A percentile compares a stretch with the other conserved stretches of the same genome.
These are phyloP conservation scores for Intellagama lesueurii DNA, from an alignment of 2,797 vertebrate genomes.

Conservation along the genomic window DNA sequence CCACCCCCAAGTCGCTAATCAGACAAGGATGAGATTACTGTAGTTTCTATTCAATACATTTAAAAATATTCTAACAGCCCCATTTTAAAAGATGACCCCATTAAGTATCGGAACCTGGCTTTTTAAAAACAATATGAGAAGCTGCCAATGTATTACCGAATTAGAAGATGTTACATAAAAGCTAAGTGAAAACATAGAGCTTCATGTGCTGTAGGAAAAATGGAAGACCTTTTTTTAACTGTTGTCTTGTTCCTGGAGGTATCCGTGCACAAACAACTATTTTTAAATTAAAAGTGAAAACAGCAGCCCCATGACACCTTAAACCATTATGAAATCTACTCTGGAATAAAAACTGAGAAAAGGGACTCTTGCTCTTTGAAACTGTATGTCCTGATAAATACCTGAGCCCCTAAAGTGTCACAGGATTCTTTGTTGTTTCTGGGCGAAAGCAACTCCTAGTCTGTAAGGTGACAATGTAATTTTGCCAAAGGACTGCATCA, in stretches of 20 bases:
- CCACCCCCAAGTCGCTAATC: not conserved
- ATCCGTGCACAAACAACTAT: not conserved
- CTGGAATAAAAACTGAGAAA: not conserved
- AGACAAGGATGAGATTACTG: not conserved
- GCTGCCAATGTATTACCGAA: not conserved
- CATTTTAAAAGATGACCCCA: not conserved
- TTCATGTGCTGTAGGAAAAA: accelerated
- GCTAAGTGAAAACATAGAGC: not conserved
- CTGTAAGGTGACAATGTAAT: not conserved
- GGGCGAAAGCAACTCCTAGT: too few relatives aligned
- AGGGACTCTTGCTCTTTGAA: not conserved
- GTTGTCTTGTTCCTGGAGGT: too few relatives aligned
- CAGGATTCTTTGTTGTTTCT: not conserved
- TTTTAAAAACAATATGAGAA: not conserved
- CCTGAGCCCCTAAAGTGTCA: not conserved
- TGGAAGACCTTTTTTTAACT: not conserved
- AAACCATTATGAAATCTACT: not conserved
- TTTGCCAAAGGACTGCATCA: not conserved
- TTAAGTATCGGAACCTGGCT: not conserved
- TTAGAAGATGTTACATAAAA: not conserved
- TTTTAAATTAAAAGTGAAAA: not conserved
- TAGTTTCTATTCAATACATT: not conserved
- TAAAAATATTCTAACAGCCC: not conserved
- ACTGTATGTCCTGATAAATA: not conserved
- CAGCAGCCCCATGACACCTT: not conserved